These are phyloP conservation scores for Marronus borbonicus DNA, from an alignment of 2,888 invertebrate genomes.

Conservation along the genomic window DNA sequence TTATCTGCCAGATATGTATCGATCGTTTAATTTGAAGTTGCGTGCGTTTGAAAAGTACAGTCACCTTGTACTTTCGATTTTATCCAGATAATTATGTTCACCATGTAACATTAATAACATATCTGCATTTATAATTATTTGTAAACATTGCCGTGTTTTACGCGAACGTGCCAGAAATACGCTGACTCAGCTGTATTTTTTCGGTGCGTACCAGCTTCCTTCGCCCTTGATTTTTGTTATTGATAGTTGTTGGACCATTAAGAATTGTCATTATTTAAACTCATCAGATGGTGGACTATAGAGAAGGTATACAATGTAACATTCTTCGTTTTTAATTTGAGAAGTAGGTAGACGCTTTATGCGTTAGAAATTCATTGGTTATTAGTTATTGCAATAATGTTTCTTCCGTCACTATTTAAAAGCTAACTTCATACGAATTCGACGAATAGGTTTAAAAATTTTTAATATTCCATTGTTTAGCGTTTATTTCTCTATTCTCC, in stretches of 20 bases:
- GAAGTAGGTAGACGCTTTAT: too few species aligned
- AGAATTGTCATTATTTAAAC: too few species aligned
- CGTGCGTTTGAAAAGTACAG: conserved; percentile 12
- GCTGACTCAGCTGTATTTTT: conserved; percentile 5
- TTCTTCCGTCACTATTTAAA: too few species aligned
- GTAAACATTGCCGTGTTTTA: conserved; percentile 20
- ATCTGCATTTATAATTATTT: conserved; percentile 24
- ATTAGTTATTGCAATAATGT: too few species aligned
- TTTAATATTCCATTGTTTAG: background rate
- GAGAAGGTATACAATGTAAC: too few species aligned
- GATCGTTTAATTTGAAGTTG: background rate
- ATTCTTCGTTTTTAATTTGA: too few species aligned
- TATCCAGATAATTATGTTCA: background rate
- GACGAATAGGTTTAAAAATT: background rate
- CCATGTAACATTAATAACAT: conserved; percentile 11
- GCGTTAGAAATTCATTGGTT: too few species aligned
- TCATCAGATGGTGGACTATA: too few species aligned
- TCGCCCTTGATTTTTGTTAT: too few species aligned
- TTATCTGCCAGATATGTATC: background rate
- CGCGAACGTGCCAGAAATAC: conserved; percentile 13
- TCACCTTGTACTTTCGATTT: conserved; percentile 8
- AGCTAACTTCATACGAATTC: background rate
- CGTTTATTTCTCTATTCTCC: background rate
- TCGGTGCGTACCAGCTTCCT: background rate
- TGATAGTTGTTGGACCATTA: too few species aligned